These are phyloP conservation scores for Phenganax subtilis DNA, from an alignment of 92 coral and sea anemone genomes.

Conservation along the genomic window DNA sequence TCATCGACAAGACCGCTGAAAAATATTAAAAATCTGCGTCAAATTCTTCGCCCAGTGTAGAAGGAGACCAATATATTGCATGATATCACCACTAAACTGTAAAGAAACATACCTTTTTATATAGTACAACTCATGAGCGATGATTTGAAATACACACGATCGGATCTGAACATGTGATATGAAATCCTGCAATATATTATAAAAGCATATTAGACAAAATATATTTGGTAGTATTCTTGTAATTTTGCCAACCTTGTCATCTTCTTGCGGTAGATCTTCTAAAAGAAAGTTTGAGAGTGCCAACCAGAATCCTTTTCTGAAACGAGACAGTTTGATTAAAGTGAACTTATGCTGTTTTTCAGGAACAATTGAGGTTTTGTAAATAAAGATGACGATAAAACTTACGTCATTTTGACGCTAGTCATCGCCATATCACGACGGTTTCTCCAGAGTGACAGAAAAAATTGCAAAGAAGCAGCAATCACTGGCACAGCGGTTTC, in stretches of 20 bases:
- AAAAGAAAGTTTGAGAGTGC: conserved; percentile 6
- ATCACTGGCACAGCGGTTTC: conserved; percentile 56
- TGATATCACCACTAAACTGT: too few species aligned
- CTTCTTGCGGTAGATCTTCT: conserved; percentile 5
- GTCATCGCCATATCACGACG: conserved; percentile 85
- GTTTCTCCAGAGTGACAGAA: conserved; percentile 88
- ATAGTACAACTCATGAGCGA: conserved; percentile 76
- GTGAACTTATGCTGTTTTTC: neutral
- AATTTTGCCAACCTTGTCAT: neutral
- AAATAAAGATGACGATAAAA: neutral
- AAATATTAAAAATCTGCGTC: neutral
- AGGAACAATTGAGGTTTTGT: neutral
- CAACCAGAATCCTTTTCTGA: conserved; percentile 18
- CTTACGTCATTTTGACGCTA: conserved; percentile 72
- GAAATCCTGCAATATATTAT: conserved; percentile 50
- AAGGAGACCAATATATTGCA: neutral
- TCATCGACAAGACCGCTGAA: conserved; percentile 74
- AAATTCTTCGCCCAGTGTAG: neutral
- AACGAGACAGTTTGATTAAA: neutral
- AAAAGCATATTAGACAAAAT: neutral
- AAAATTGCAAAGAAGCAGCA: conserved; percentile 67
- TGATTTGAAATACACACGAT: conserved; percentile 73
- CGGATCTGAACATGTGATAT: conserved; percentile 68
- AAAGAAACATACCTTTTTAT: conserved; percentile 62
- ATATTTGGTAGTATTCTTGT: neutral